phyloP scores from a whole-genome alignment of 1,140 invertebrate genomes.

The Zophobas morio region DNA sequence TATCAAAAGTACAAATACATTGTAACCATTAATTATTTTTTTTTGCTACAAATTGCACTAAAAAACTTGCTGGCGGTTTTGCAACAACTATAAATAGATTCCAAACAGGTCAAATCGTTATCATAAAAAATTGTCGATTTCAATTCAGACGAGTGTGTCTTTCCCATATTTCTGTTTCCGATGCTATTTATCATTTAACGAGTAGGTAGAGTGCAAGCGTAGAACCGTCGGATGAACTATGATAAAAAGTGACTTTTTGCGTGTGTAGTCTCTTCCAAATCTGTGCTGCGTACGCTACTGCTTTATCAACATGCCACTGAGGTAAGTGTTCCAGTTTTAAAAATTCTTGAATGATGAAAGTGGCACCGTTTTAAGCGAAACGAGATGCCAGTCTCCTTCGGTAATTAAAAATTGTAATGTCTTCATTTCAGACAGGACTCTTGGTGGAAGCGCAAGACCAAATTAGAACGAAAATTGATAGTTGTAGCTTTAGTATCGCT shows the following conservation, averaged over 20 bases:
- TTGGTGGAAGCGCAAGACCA: constrained; percentile 44
- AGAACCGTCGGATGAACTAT: constrained; percentile 3
- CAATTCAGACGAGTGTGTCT: constrained; percentile 11
- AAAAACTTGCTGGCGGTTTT: constrained; percentile 21
- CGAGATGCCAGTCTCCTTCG: background rate
- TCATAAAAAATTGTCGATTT: constrained; percentile 32
- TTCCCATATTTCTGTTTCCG: constrained; percentile 7
- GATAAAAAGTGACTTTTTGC: constrained; percentile 5
- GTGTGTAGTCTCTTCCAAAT: constrained; percentile 4
- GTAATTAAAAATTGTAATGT: too few species aligned
- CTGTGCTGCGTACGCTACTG: background rate
- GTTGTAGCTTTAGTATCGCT: constrained; percentile 11
- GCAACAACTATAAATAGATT: constrained; percentile 36
- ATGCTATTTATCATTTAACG: constrained; percentile 8
- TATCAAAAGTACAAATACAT: constrained; percentile 17
- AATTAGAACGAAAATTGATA: constrained; percentile 30
- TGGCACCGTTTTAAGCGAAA: constrained; percentile 5
- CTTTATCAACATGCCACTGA: constrained; percentile 29
- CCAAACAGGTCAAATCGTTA: constrained; percentile 40
- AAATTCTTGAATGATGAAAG: constrained; percentile 12
- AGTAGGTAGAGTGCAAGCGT: background rate
- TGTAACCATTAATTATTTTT: constrained; percentile 36
- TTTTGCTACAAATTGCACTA: constrained; percentile 27
- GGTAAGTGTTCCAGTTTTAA: constrained; percentile 26
- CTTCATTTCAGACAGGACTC: constrained; percentile 28